phyloP scores from a whole-genome alignment of 2,888 invertebrate genomes.

The Heterodera filipjevi region DNA sequence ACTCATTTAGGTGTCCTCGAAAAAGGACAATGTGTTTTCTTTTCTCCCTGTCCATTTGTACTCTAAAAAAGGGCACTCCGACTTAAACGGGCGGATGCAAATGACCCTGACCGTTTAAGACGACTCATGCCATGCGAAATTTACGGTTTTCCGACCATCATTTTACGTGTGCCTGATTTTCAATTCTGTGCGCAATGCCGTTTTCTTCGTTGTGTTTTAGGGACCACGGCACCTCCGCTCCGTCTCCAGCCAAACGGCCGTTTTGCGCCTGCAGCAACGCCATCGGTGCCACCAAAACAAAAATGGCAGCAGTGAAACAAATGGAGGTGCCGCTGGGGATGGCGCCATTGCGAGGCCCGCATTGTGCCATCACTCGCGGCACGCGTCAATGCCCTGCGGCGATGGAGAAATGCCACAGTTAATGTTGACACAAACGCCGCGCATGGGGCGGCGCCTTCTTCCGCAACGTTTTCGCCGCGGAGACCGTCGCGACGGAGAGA shows the following conservation, averaged over 20 bases:
- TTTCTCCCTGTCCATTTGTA: too few relatives aligned
- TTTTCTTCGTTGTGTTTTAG: background rate
- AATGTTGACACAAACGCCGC: background rate
- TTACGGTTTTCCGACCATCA: too few relatives aligned
- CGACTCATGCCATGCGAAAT: too few relatives aligned
- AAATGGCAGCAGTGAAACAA: too few relatives aligned
- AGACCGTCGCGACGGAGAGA: background rate
- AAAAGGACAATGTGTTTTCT: too few relatives aligned
- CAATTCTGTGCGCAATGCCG: background rate
- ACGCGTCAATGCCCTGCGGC: slow-evolving; percentile 12
- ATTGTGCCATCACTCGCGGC: slow-evolving; percentile 15
- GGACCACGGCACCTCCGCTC: slow-evolving; percentile 31
- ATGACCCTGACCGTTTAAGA: too few relatives aligned
- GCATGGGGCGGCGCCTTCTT: background rate
- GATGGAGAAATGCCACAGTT: background rate
- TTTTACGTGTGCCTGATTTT: too few relatives aligned
- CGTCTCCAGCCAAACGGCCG: slow-evolving; percentile 30
- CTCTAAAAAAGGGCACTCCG: too few relatives aligned
- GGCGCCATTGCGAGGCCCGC: background rate
- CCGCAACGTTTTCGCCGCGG: slow-evolving; percentile 10
- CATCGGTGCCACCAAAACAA: background rate
- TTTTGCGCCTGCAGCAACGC: background rate
- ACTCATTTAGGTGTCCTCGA: too few relatives aligned
- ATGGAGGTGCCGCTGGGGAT: too few relatives aligned
- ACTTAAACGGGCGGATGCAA: too few relatives aligned